Percentiles rank a stretch among this genome's conserved stretches.
Evolutionary conservation across 2,113 vertebrate species (phyloP).

Genomic region (Peucedramus taeniatus): DNA sequence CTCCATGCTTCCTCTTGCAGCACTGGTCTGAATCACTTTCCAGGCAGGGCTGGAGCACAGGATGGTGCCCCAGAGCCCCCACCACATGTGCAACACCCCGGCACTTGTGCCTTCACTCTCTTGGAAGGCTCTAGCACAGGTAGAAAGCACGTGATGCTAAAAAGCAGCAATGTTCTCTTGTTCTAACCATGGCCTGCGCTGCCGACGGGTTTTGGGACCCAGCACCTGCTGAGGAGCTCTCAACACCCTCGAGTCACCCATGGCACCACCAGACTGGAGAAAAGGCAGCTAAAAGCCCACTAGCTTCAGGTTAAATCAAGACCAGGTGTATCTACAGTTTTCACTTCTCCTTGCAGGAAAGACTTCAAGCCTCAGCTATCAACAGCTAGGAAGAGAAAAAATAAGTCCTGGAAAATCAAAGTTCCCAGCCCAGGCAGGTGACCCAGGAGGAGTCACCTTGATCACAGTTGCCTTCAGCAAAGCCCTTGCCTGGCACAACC

Average conservation of each 20-base stretch:
- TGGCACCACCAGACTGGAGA: background rate
- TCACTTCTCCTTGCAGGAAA: background rate
- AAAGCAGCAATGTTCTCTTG: background rate
- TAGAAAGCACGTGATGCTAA: rapidly evolving
- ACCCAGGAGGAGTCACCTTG: background rate
- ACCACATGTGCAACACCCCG: rapidly evolving
- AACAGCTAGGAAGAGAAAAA: background rate
- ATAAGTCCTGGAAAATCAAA: background rate
- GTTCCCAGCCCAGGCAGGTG: background rate
- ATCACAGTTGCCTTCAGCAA: background rate
- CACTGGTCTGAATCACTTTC: background rate
- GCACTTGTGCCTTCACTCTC: background rate
- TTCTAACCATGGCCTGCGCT: background rate
- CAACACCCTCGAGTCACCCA: rapidly evolving
- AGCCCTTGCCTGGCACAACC: background rate
- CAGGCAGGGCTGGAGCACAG: background rate
- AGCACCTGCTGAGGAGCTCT: background rate
- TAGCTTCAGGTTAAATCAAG: background rate
- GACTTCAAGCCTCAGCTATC: background rate
- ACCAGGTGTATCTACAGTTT: background rate
- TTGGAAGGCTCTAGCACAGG: background rate
- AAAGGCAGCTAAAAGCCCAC: background rate
- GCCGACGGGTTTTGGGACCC: background rate
- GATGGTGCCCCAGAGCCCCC: background rate
- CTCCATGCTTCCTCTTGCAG: background rate